Evolutionary conservation across 2,113 vertebrate species (phyloP).

Genomic region (Andinoacara biseriatus): DNA sequence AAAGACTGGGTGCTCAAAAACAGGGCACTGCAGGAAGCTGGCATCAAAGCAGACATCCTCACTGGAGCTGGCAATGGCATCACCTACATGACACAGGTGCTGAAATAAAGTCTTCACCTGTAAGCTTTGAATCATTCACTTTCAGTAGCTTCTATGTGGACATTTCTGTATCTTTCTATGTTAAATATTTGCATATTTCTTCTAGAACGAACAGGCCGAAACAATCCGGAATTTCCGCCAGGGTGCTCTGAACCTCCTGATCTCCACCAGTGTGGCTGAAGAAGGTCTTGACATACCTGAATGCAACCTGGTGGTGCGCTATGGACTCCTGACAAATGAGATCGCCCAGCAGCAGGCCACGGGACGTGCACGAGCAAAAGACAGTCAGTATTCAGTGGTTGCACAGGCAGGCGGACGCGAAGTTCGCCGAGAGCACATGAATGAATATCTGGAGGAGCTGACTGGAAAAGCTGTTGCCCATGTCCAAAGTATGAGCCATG

Average conservation of each 20-base stretch:
- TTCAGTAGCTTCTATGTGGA: not conserved
- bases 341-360: conserved; percentile 92
- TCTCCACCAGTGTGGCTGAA: conserved; percentile 93
- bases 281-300: conserved; percentile 93
- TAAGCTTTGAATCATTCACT: not conserved
- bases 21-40: conserved; percentile 26
- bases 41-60: conserved; percentile 80
- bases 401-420: conserved; percentile 83
- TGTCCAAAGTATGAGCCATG: conserved; percentile 82
- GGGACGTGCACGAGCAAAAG: conserved; percentile 85
- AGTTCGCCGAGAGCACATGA: conserved; percentile 80
- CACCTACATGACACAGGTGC: conserved; percentile 87
- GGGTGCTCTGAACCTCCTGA: conserved; percentile 86
- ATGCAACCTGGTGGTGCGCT: conserved; percentile 91
- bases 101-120: not conserved
- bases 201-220: conserved; percentile 80
- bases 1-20: conserved; percentile 87
- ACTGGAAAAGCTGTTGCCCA: conserved; percentile 79
- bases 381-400: conserved; percentile 89
- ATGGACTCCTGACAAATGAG: conserved; percentile 93
- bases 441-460: conserved; percentile 84
- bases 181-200: not conserved
- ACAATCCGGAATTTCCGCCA: conserved; percentile 84
- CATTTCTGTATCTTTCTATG: not conserved
- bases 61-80: conserved; percentile 83